Conservation (phyloP, 2,113 vertebrate species). For the Anguilla japonica region DNA sequence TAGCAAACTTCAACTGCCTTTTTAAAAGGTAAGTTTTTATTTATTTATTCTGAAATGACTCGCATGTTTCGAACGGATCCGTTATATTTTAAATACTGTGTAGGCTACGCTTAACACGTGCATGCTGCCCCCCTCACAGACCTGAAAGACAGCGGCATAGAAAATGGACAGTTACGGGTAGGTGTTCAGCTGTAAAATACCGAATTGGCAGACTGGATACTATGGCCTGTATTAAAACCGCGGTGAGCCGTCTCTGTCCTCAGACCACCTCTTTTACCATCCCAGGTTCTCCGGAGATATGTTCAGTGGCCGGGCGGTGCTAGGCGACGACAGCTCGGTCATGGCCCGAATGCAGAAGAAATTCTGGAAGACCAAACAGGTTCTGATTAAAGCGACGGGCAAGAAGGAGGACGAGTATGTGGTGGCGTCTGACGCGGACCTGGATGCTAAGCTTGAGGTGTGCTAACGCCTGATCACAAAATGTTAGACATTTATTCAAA, state of each 20-base stretch:
- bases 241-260: neutral
- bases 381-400: slow-evolving; percentile 81
- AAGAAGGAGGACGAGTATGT: slow-evolving; percentile 82
- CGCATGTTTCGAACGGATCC: neutral
- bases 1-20: neutral
- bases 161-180: slow-evolving; percentile 27
- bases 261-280: neutral
- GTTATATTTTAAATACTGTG: neutral
- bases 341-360: slow-evolving; percentile 82
- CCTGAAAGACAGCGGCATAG: neutral
- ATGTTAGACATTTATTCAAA: neutral
- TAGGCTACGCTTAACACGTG: neutral
- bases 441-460: slow-evolving; percentile 80
- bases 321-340: slow-evolving; percentile 71
- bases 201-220: neutral
- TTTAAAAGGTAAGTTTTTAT: neutral
- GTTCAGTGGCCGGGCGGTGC: slow-evolving; percentile 61
- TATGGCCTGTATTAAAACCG: neutral
- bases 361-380: slow-evolving; percentile 82
- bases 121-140: slow-evolving; percentile 10
- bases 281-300: slow-evolving; percentile 69
- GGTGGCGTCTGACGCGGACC: slow-evolving; percentile 78
- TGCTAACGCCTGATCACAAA: neutral
- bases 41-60: neutral
- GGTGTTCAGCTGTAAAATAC: neutral